phyloP scores from a whole-genome alignment of 2,797 vertebrate species.

The Rhadinocentrus ornatus region DNA sequence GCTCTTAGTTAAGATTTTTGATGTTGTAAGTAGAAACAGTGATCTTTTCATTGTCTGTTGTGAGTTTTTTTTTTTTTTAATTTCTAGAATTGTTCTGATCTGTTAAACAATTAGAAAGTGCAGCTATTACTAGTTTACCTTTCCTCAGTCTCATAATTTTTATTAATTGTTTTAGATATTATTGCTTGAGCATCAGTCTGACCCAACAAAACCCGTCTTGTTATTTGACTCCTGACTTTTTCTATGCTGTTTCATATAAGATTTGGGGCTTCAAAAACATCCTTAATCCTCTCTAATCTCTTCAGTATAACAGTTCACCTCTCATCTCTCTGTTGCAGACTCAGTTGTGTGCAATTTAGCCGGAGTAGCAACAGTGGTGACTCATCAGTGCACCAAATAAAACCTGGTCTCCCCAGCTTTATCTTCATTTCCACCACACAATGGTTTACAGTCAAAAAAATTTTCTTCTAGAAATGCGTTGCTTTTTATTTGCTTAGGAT shows the following conservation, averaged over 20 bases:
- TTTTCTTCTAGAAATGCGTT: constrained; percentile 9
- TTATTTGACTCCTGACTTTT: not conserved
- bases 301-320: constrained; percentile 21
- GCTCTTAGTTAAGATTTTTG: not conserved
- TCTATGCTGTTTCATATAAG: constrained; percentile 1
- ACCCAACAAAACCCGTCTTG: not conserved
- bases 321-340: constrained; percentile 30
- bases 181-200: not conserved
- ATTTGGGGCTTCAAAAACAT: constrained; percentile 19
- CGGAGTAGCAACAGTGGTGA: constrained; percentile 61
- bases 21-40: not conserved
- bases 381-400: constrained; percentile 75
- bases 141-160: too few relatives aligned
- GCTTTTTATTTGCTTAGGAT: not conserved
- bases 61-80: not conserved
- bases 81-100: not conserved
- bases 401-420: constrained; percentile 29
- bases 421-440: constrained; percentile 36
- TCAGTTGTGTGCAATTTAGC: constrained; percentile 41
- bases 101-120: not conserved
- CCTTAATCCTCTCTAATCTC: constrained; percentile 37
- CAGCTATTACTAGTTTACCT: not conserved
- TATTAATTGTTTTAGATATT: not conserved
- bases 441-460: not conserved
- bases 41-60: not conserved